These are phyloP conservation scores for Xiphydria camelus DNA, from an alignment of 2,888 invertebrate species.

Conservation along the genomic window DNA sequence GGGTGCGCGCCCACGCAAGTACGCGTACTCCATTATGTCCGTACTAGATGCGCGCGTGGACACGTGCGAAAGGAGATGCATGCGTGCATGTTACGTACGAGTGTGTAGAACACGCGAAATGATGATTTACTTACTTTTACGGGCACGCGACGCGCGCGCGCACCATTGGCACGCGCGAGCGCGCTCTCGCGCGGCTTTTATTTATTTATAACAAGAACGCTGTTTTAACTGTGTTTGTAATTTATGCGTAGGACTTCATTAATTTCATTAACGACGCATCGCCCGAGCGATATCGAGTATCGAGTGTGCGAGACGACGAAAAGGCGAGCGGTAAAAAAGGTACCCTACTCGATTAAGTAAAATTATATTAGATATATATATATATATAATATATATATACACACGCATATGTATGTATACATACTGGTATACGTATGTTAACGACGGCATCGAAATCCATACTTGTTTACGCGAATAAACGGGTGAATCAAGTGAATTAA, in stretches of 20 bases:
- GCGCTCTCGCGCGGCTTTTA: conserved; percentile 17
- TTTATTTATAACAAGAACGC: conserved; percentile 21
- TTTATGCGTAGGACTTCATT: no score
- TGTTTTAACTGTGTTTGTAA: conserved; percentile 22
- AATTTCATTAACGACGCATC: no score
- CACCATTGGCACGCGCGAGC: no score
- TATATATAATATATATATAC: conserved; percentile 6
- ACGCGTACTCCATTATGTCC: no score
- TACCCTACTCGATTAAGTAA: conserved; percentile 39
- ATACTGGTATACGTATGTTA: conserved; percentile 17
- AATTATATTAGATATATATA: conserved; percentile 34
- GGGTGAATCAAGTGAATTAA: conserved; percentile 38
- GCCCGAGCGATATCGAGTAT: no score
- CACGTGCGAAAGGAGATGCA: no score
- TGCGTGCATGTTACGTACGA: no score
- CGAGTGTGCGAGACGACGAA: conserved; percentile 15
- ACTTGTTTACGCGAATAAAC: conserved; percentile 50
- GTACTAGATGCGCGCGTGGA: no score
- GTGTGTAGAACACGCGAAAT: no score
- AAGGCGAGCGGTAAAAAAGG: conserved; percentile 26
- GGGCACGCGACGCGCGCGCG: conserved; percentile 14
- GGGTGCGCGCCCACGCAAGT: no score
- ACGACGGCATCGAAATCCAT: conserved; percentile 42
- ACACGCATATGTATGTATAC: background rate
- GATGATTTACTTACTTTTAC: conserved; percentile 24